Conservation (phyloP, 2,113 vertebrate genomes). For the Pseudopipra pipra region DNA sequence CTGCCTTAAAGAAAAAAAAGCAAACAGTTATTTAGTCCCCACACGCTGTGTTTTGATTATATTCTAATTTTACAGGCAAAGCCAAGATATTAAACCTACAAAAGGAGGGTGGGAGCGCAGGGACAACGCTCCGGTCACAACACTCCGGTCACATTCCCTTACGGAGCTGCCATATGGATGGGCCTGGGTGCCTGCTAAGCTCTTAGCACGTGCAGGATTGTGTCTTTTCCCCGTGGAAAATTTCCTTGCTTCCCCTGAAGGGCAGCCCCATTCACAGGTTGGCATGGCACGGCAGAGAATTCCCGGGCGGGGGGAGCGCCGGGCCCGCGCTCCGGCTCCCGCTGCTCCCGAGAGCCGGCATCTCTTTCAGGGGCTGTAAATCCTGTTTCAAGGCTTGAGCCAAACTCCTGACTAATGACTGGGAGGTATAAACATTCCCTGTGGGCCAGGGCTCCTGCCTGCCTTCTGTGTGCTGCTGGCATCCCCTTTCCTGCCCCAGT, state of each 20-base stretch:
- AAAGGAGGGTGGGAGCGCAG: not conserved
- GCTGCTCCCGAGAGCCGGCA: not conserved
- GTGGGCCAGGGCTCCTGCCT: not conserved
- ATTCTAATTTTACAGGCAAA: not conserved
- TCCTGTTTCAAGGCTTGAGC: not conserved
- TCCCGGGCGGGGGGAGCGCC: not conserved
- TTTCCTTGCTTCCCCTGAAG: not conserved
- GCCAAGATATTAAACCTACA: not conserved
- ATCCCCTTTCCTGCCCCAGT: not conserved
- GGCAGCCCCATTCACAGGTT: fast-evolving
- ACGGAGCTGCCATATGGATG: fast-evolving
- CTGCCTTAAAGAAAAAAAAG: not conserved
- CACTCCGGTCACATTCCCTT: fast-evolving
- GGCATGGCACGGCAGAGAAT: not conserved
- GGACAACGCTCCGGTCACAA: fast-evolving
- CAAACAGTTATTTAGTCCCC: not conserved
- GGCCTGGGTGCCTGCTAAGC: not conserved
- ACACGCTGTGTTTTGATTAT: not conserved
- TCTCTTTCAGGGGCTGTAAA: not conserved
- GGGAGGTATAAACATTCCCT: not conserved
- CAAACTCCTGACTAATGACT: not conserved
- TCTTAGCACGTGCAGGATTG: not conserved
- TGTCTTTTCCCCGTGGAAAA: not conserved
- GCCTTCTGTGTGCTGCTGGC: not conserved
- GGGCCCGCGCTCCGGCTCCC: not conserved